Conservation (phyloP, 2,888 invertebrate species). For the Phasia obesa region DNA sequence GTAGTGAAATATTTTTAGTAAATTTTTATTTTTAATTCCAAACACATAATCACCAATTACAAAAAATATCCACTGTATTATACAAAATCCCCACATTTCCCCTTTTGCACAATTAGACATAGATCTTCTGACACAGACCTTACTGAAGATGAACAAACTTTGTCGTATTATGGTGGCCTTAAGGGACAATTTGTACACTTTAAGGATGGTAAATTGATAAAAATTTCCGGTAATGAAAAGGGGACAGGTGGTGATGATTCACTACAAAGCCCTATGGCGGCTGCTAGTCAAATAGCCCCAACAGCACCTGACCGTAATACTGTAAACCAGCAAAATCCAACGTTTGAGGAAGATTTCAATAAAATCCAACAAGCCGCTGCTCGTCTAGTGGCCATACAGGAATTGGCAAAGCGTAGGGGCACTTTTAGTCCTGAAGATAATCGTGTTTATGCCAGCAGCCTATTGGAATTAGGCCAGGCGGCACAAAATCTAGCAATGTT, state of each 20-base stretch:
- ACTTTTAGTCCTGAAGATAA: slow-evolving; percentile 84
- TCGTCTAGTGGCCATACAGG: slow-evolving; percentile 85
- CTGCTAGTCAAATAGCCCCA: slow-evolving; percentile 21
- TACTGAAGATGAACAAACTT: slow-evolving; percentile 74
- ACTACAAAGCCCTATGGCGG: slow-evolving; percentile 62
- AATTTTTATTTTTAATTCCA: slow-evolving; percentile 18
- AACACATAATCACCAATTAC: slow-evolving; percentile 6
- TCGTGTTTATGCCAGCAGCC: slow-evolving; percentile 84
- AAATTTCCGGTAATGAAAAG: slow-evolving; percentile 38
- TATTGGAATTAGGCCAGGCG: slow-evolving; percentile 84
- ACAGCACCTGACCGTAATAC: slow-evolving; percentile 6
- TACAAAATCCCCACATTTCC: slow-evolving; percentile 42
- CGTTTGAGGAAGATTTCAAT: slow-evolving; percentile 84
- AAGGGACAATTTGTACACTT: slow-evolving; percentile 86
- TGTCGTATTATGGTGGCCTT: slow-evolving; percentile 89
- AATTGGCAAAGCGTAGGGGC: slow-evolving; percentile 85
- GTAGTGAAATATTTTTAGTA: neutral
- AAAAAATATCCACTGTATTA: slow-evolving; percentile 52
- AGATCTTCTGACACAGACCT: slow-evolving; percentile 57
- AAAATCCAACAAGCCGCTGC: slow-evolving; percentile 85
- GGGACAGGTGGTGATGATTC: neutral
- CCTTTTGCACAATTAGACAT: slow-evolving; percentile 61
- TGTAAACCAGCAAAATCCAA: slow-evolving; percentile 58
- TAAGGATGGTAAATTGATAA: slow-evolving; percentile 65
- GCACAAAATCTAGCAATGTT: slow-evolving; percentile 85